Evolutionary conservation across 2,888 invertebrate genomes (phyloP), one percentile per base, ranked within the genome.

Genomic region (Cephus sareptanus): DNA sequence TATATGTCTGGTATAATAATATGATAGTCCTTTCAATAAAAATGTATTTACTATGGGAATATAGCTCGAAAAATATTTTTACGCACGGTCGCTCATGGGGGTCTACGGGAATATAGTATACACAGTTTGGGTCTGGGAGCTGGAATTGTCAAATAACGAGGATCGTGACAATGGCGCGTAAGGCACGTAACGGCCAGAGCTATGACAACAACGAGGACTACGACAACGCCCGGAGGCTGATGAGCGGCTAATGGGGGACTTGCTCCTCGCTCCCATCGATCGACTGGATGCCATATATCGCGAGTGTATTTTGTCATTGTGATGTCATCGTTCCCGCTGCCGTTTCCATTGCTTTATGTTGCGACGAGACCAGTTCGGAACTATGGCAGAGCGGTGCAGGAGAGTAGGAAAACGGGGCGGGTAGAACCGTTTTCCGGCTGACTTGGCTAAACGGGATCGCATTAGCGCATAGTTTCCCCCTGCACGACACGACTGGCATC

Each of bases 381-480:
- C 31, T 33, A 33, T 33, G n/a, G 9, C n/a, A n/a, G 71, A 71
- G 71, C 33, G 9, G 31, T 15, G 30, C 76, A 80, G 80, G 81
- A 78, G 76, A 78, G 68, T 71, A 75, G 85, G 81, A 87, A 86
- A 88, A 81, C 83, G 84, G 86, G 86, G 86, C 89, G 89, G 87
- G 88, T 88, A 30, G 89, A 87, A 88, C 89, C 91, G 90, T 89
- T 91, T 91, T 91, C 90, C 91, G 90, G 89, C 80, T 90, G 90
- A 91, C 91, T 91, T 91, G 89, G 85, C 90, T 90, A 90, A 90
- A 90, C 89, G 88, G 90, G 90, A 90, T 90, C 87, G 90, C 89
- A 90, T 90, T 90, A 90, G 89, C 88, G 86, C 89, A 85, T 87
- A 87, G 84, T 87, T 87, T 84, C 82, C 77, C 82, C 87, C 88